Conservation (phyloP, 1,140 invertebrate species). For the Babylonia areolata region DNA sequence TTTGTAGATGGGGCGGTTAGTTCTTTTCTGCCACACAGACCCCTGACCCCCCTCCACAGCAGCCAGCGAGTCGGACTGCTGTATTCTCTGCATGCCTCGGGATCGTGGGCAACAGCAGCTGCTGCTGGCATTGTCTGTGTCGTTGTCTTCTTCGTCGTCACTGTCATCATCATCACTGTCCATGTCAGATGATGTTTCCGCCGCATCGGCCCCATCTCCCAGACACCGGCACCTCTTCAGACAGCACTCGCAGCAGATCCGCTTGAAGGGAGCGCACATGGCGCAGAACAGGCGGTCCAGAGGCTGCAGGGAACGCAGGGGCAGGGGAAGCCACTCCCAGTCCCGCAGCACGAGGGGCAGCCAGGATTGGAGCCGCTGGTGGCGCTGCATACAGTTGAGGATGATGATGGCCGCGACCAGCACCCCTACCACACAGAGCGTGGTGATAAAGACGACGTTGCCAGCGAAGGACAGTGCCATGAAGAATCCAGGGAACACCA, state of each 20-base stretch:
- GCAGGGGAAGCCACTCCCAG: slow-evolving; percentile 79
- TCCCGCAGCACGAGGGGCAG: slow-evolving; percentile 75
- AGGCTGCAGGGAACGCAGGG: slow-evolving; percentile 77
- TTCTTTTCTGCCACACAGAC: slow-evolving; percentile 13
- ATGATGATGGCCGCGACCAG: slow-evolving; percentile 70
- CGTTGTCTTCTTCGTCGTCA: neutral
- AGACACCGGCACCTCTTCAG: slow-evolving; percentile 36
- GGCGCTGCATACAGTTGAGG: slow-evolving; percentile 75
- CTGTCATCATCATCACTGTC: slow-evolving; percentile 28
- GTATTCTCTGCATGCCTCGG: slow-evolving; percentile 3
- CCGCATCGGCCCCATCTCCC: neutral
- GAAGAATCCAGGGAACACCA: slow-evolving; percentile 77
- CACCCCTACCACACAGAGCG: slow-evolving; percentile 58
- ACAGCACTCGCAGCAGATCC: slow-evolving; percentile 38
- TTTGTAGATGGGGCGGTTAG: slow-evolving; percentile 25
- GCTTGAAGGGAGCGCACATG: neutral
- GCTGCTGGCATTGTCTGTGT: neutral
- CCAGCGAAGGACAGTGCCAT: slow-evolving; percentile 75
- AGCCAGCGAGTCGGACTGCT: neutral
- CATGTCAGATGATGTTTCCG: slow-evolving; percentile 36
- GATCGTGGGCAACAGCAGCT: neutral
- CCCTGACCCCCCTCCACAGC: neutral
- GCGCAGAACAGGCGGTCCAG: slow-evolving; percentile 39
- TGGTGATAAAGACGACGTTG: slow-evolving; percentile 55
- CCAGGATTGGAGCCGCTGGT: slow-evolving; percentile 56